A percentile compares a stretch with the other conserved stretches of the same genome.
Conservation (phyloP, 2,797 vertebrate species). For the Hydrophis major region DNA sequence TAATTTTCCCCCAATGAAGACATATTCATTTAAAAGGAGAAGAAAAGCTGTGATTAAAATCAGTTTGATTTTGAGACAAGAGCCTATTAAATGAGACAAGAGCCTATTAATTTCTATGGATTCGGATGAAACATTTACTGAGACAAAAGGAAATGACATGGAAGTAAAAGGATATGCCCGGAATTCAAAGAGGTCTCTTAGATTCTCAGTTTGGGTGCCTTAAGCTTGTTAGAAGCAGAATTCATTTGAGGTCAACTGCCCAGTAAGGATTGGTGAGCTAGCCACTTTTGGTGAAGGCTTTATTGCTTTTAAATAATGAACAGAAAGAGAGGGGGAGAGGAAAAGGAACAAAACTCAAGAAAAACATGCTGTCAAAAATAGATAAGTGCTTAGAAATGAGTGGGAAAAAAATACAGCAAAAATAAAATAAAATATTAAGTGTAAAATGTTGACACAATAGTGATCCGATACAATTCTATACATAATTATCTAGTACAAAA, state of each 20-base stretch:
- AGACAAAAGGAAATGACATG: constrained; percentile 27
- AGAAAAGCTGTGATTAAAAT: constrained; percentile 27
- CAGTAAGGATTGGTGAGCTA: background rate
- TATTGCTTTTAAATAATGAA: background rate
- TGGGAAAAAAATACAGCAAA: background rate
- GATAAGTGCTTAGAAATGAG: background rate
- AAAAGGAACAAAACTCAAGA: background rate
- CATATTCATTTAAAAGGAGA: background rate
- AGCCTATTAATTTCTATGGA: constrained; percentile 31
- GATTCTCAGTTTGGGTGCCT: background rate
- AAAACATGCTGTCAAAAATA: background rate
- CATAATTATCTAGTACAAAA: background rate
- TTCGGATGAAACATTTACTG: constrained; percentile 21
- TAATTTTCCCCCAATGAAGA: background rate
- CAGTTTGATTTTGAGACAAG: background rate
- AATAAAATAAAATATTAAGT: background rate
- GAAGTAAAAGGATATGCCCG: constrained; percentile 3
- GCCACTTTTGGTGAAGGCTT: background rate
- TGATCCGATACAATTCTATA: background rate
- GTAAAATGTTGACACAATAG: background rate
- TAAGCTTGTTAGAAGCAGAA: background rate
- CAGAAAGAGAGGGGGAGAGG: background rate
- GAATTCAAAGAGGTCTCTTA: constrained; percentile 9
- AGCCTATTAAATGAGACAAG: constrained; percentile 24
- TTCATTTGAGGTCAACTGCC: background rate